Base-by-base conservation (phyloP, 1,140 invertebrate genomes). In the Pseudomyrmex sp. region DNA sequence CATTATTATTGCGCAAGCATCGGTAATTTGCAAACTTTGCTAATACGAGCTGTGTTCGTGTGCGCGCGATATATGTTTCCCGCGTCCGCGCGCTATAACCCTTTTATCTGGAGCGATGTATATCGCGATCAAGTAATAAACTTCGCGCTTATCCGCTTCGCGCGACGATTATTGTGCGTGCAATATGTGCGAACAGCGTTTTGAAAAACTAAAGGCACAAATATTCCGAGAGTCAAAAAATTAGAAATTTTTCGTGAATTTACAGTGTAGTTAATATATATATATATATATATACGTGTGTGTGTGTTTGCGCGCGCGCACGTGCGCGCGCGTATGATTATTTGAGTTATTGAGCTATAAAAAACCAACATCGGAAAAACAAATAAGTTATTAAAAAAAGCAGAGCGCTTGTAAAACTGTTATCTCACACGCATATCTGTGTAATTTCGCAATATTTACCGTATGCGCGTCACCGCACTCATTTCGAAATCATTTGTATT, bases 21-120 rank as follows among this genome's bases (percentile, higher is more conserved):
- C 74, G 48, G 62, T 68, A 77, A 77, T 77, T 66, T 77, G 18
- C 74, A 66, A 77, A 77, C 74, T 77, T 77, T 68, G 12, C 26
- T 77, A 76, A 77, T 68, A 77, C 26, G 18, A 20, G 23, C 46
- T 66, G 18, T 18, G 18, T 18, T 18, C 18, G 18, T 18, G 0
- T 18, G 20, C 62, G n/a, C 65, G n/a, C 52, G 48, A 26, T 35
- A 68, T 13, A 68, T 13, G 48, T 46, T 66, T 18, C 50, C 62
- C 26, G 15, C 56, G n/a, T 18, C 35, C 35, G 35, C 35, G 35
- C 35, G 35, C 35, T 7, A 35, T 35, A 35, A 18, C 8, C 61
- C 18, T n/a, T 56, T 68, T 54, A 77, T 77, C 62, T 63, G 4
- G 13, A 26, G 48, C 35, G 7, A 35, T 7, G 7, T 35, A 76